Conservation (phyloP, 2,888 invertebrate genomes). For the Apeira syringaria region DNA sequence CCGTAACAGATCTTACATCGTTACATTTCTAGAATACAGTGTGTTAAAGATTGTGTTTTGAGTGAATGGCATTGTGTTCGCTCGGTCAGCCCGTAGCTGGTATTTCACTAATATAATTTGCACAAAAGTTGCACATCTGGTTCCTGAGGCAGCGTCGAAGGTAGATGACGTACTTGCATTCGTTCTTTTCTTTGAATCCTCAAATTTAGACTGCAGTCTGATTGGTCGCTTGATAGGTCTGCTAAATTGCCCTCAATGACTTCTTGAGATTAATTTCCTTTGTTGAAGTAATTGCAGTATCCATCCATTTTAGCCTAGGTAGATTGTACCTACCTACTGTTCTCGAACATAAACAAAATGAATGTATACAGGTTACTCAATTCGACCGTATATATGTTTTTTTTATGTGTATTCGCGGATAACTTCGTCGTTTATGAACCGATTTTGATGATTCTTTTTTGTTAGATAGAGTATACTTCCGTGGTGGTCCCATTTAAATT, state of each 20-base stretch:
- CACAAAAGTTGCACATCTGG: slow-evolving; percentile 60
- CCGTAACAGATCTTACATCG: slow-evolving; percentile 25
- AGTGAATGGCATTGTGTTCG: slow-evolving; percentile 47
- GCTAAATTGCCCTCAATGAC: slow-evolving; percentile 21
- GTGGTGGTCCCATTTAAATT: too few relatives aligned
- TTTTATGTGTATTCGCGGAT: too few relatives aligned
- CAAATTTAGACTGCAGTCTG: slow-evolving; percentile 9
- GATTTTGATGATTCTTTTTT: too few relatives aligned
- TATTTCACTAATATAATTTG: slow-evolving; percentile 57
- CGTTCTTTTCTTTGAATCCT: slow-evolving; percentile 16
- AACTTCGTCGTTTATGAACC: too few relatives aligned
- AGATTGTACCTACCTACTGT: too few relatives aligned
- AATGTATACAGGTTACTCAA: too few relatives aligned
- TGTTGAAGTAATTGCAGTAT: slow-evolving; percentile 21
- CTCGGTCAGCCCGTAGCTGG: slow-evolving; percentile 34
- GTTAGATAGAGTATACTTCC: too few relatives aligned
- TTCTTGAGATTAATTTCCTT: slow-evolving; percentile 25
- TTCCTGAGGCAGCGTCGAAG: slow-evolving; percentile 40
- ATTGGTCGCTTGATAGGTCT: slow-evolving; percentile 17
- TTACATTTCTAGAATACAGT: slow-evolving; percentile 30
- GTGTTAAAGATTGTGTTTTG: slow-evolving; percentile 33
- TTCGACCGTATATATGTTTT: too few relatives aligned
- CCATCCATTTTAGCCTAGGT: too few relatives aligned
- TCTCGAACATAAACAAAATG: too few relatives aligned
- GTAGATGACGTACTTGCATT: slow-evolving; percentile 32